Base-by-base conservation (phyloP, 2,797 vertebrate genomes). In the Chaetophractus vellerosus region DNA sequence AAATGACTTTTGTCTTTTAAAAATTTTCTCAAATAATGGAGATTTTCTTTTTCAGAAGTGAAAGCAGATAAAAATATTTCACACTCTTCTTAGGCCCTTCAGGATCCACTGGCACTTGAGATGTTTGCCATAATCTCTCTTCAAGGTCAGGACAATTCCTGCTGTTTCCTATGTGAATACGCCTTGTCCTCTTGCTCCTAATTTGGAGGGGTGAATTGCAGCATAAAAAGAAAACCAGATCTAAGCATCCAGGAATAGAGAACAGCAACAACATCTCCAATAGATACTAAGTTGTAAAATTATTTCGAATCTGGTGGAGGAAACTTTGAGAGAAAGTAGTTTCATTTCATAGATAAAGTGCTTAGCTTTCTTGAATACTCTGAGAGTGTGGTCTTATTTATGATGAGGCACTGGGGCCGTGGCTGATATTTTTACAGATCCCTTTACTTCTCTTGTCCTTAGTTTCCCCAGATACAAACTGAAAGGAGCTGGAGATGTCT, bases 21-120 rank as follows among this genome's bases (percentile, higher is more conserved):
- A 10, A 78, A 5, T 41, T 78, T 85, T 71, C 19, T 50, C n/a
- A 80, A 92, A 84, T 79, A 94, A 68, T 64, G 87, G 66, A 90
- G 84, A 88, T 79, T 59, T 91, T 23, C 36, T 92, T 45, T 76
- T 74, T 95, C 9, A 41, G 63, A 96, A 90, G 45, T 50, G 28
- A 94, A 90, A 64, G 31, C 28, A 28, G 3, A 71, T 66, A 33
- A 33, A 57, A 83, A 55, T 26, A 93, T 41, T 63, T 71, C 55
- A 82, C 10, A 82, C 33, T 88, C 33, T 81, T n/a, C n/a, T 68
- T 78, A 18, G 24, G 2, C 5, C 59, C 41, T 66, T 15, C 24
- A 63, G 50, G 6, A 26, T 9, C 41, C 11, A n/a, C 9, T 55
- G 11, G 28, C 48, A n/a, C 33, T 21, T 69, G 6, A 57, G 6